Evolutionary conservation across 64 coral and sea anemone genomes (phyloP).

Genomic region (Dendronephthya gigantea): DNA sequence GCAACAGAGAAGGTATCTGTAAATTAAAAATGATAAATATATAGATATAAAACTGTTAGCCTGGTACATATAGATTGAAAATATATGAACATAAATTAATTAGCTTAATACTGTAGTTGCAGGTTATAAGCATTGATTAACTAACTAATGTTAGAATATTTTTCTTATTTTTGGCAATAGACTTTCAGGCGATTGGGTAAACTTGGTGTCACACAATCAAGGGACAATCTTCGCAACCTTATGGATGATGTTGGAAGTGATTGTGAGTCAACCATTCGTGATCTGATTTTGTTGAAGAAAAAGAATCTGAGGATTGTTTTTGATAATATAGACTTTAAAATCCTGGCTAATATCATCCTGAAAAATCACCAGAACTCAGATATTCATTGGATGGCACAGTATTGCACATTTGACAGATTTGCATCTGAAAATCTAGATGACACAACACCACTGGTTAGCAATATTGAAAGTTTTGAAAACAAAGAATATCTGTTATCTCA

Average conservation of each 20-base stretch:
- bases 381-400: conserved; percentile 44
- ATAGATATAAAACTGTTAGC: no score
- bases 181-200: conserved; percentile 36
- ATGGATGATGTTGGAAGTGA: conserved; percentile 35
- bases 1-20: conserved; percentile 41
- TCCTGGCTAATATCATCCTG: conserved; percentile 49
- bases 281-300: neutral
- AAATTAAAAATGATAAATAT: no score
- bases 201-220: conserved; percentile 32
- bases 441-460: conserved; percentile 17
- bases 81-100: no score
- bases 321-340: no score
- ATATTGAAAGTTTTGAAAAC: conserved; percentile 45
- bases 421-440: conserved; percentile 22
- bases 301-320: conserved; percentile 38
- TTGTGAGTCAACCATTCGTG: conserved; percentile 17
- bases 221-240: conserved; percentile 37
- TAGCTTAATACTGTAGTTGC: no score
- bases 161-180: neutral
- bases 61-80: no score
- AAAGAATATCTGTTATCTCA: no score
- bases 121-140: neutral
- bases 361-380: conserved; percentile 43
- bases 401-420: conserved; percentile 30
- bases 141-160: neutral